These are phyloP conservation scores for Physeter macrocephalus DNA, from an alignment of 2,113 vertebrate genomes.

Conservation along the genomic window DNA sequence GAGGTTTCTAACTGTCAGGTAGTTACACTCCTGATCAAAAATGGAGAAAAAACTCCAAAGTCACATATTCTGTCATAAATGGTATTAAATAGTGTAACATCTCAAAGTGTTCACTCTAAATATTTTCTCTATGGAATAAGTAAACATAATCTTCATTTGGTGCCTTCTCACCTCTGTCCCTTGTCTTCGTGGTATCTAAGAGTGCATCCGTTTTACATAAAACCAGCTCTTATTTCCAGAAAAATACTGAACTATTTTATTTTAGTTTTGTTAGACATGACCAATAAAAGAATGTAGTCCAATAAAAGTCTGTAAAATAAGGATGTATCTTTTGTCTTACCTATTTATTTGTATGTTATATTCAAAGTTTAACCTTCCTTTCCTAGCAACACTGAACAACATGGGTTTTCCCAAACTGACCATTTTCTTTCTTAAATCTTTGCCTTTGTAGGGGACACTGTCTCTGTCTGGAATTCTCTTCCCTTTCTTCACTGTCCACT, in stretches of 20 bases:
- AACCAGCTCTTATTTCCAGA: background rate
- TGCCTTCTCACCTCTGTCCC: background rate
- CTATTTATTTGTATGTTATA: background rate
- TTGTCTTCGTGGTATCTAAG: background rate
- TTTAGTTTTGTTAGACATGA: background rate
- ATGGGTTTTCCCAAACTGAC: background rate
- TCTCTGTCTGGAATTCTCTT: constrained; percentile 45
- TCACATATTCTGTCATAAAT: background rate
- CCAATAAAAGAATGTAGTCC: background rate
- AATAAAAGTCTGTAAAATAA: background rate
- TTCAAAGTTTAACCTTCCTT: background rate
- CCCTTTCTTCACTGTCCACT: constrained; percentile 2
- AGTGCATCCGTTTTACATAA: background rate
- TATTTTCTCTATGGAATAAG: background rate
- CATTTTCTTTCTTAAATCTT: constrained; percentile 16
- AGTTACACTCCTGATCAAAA: background rate
- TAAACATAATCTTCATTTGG: background rate
- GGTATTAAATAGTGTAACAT: background rate
- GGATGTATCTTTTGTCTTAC: background rate
- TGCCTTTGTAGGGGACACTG: background rate
- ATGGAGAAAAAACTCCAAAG: background rate
- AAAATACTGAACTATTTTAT: background rate
- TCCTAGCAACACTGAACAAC: background rate
- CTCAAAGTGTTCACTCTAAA: background rate
- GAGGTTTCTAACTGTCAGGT: background rate